Evolutionary conservation across 2,797 vertebrate genomes (phyloP).

Genomic region (Xenopus petersii): DNA sequence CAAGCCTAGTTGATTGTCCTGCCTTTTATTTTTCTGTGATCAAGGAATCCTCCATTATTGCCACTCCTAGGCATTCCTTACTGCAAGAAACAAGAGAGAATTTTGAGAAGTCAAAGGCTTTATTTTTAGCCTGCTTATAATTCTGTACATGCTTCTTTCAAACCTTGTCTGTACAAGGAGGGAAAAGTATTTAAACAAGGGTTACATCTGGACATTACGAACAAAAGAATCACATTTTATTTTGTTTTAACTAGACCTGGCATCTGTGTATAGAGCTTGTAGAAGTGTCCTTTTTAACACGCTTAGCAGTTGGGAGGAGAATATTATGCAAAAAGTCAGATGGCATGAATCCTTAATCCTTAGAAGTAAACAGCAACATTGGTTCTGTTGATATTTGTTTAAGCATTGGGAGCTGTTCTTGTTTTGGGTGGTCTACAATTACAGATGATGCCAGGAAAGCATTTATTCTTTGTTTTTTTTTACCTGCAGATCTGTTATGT

Average conservation of each 20-base stretch:
- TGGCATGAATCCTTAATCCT: constrained; percentile 46
- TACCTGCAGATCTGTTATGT: constrained; percentile 19
- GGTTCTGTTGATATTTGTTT: constrained; percentile 53
- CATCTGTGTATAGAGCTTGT: background rate
- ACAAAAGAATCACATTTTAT: no score
- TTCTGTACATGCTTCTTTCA: constrained; percentile 48
- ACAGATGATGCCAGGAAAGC: constrained; percentile 46
- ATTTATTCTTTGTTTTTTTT: constrained; percentile 11
- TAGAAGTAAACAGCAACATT: constrained; percentile 50
- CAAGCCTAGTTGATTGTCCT: constrained; percentile 9
- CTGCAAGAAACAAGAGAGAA: constrained; percentile 45
- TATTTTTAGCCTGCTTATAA: constrained; percentile 53
- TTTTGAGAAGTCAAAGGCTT: constrained; percentile 50
- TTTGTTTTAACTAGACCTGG: no score
- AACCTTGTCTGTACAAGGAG: background rate
- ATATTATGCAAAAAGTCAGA: background rate
- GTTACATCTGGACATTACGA: background rate
- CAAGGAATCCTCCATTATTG: constrained; percentile 39
- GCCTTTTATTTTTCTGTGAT: constrained; percentile 20
- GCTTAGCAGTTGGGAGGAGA: background rate
- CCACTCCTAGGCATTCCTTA: constrained; percentile 25
- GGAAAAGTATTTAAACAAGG: background rate
- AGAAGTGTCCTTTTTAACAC: background rate
- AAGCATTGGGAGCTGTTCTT: constrained; percentile 42
- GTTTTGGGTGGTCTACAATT: constrained; percentile 51